Conservation (phyloP, 2,797 vertebrate species). For the Parauchenoglanis punctatus region DNA sequence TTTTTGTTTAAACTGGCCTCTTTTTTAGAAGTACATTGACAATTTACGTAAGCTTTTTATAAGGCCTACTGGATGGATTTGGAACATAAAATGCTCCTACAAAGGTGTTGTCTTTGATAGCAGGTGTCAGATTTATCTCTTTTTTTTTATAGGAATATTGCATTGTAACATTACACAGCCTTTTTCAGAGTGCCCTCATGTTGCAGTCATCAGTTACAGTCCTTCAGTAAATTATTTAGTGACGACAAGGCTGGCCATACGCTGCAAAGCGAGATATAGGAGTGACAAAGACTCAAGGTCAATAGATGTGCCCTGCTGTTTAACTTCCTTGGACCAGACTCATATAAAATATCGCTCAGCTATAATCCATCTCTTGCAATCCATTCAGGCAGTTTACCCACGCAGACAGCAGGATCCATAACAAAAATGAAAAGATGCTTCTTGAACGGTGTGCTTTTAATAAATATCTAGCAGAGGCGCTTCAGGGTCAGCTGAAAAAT, state of each 20-base stretch:
- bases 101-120: neutral
- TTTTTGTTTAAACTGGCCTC: constrained; percentile 52
- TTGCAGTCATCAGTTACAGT: constrained; percentile 53
- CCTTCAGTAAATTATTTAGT: constrained; percentile 52
- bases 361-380: constrained; percentile 39
- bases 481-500: neutral
- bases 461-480: neutral
- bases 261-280: constrained; percentile 37
- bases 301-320: constrained; percentile 32
- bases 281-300: constrained; percentile 51
- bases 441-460: neutral
- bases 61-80: constrained; percentile 1
- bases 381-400: constrained; percentile 17
- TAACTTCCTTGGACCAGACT: constrained; percentile 23
- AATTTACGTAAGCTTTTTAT: constrained; percentile 13
- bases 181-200: constrained; percentile 15
- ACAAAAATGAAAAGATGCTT: constrained; percentile 25
- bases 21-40: neutral
- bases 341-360: constrained; percentile 38
- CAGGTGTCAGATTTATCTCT: constrained; percentile 25
- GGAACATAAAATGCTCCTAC: constrained; percentile 17
- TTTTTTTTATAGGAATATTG: constrained; percentile 25
- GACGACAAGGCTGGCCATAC: constrained; percentile 48
- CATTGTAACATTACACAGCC: neutral
- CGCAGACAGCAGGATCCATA: constrained; percentile 20